phyloP scores from a whole-genome alignment of 2,113 vertebrate species.

The Heliornis fulica region DNA sequence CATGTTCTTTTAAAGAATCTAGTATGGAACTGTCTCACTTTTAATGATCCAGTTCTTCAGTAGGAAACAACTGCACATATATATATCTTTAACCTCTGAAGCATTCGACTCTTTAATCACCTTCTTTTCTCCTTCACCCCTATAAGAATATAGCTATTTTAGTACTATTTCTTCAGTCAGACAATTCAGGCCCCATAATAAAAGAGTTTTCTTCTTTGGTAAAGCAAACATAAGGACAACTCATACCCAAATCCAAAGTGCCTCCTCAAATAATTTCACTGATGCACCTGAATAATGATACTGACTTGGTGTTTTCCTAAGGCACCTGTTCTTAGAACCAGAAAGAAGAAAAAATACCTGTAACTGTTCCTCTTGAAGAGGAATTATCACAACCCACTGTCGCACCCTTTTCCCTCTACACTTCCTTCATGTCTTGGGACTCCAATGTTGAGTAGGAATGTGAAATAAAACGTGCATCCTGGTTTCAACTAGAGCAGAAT shows the following conservation, averaged over 20 bases:
- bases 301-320: background rate
- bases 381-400: background rate
- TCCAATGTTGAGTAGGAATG: background rate
- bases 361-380: background rate
- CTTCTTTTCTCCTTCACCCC: background rate
- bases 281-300: background rate
- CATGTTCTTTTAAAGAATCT: background rate
- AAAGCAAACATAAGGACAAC: background rate
- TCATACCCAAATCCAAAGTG: background rate
- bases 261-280: background rate
- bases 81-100: background rate
- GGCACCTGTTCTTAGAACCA: background rate
- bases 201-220: background rate
- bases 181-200: background rate
- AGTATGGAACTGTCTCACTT: background rate
- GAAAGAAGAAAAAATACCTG: background rate
- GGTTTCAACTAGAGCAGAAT: too few relatives aligned
- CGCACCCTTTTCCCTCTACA: background rate
- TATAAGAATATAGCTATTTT: background rate
- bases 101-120: background rate
- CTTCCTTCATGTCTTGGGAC: background rate
- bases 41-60: background rate
- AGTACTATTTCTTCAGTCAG: background rate
- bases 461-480: background rate
- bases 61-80: background rate